Evolutionary conservation across 1,140 invertebrate species (phyloP), one percentile per base, ranked within the genome.

Genomic region (Agraylea sexmaculata): DNA sequence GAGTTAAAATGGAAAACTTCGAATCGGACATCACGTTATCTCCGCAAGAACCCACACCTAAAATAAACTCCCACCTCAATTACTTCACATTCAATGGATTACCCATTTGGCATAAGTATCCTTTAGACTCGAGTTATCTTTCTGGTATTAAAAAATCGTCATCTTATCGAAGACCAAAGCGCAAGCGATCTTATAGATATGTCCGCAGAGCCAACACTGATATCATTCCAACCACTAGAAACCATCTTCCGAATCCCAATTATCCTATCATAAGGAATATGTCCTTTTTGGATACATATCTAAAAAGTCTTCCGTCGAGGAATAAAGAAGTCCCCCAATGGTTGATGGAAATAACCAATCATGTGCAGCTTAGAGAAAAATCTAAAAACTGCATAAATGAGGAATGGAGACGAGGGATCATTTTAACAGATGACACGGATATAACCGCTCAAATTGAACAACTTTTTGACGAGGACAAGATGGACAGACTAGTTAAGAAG

Each of bases 271-370:
- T 38, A 4, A 40, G 42, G 29, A 64, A 66, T 43, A 53, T 65
- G 50, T 62, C 58, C 17, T 68, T 68, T 49, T 53, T 68, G 19
- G 63, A 66, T 41, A 68, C 64, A 49, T 68, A 68, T 44, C 55
- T 68, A 45, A 66, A 60, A 55, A 66, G 65, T 52, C 57, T 66
- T 59, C 59, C 58, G 37, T 49, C 51, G 7, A 54, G 59, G 37
- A 55, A 43, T 15, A 50, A 46, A 38, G 41, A 46, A 19, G 29
- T 8, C 27, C 47, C 47, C 4, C 8, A 36, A 17, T 50, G 47
- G 47, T 17, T 46, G 10, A 40, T 46, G 8, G 45, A 50, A 52
- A 56, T 57, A 48, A 54, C 37, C 50, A 56, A 41, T 51, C 49
- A 38, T 51, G 55, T 56, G 56, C 54, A 56, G 53, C 47, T 48